These are phyloP conservation scores for Phymastichus coffea DNA, from an alignment of 1,140 invertebrate species.

Conservation along the genomic window DNA sequence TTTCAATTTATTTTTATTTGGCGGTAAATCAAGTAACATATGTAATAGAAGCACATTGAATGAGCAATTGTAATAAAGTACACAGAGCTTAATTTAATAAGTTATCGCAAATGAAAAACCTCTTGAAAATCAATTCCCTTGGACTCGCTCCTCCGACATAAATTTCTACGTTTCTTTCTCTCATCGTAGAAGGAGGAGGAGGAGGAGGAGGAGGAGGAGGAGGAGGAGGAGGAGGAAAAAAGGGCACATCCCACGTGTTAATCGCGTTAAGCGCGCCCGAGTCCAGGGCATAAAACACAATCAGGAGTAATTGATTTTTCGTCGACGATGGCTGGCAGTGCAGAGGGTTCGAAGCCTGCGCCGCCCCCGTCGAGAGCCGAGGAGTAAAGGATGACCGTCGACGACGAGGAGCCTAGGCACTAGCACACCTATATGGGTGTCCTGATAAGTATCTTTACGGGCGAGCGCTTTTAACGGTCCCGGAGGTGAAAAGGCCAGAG, in stretches of 20 bases:
- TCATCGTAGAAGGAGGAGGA: no score
- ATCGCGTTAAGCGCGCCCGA: slow-evolving; percentile 23
- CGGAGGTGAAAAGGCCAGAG: slow-evolving; percentile 21
- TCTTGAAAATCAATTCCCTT: no score
- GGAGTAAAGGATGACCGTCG: slow-evolving; percentile 39
- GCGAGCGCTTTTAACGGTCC: not conserved
- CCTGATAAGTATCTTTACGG: slow-evolving; percentile 49
- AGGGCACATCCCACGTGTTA: slow-evolving; percentile 15
- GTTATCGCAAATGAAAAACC: no score
- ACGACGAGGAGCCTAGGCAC: not conserved
- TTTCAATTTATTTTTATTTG: no score
- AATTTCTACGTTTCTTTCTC: no score
- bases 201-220: no score
- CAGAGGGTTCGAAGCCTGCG: not conserved
- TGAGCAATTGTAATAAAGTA: no score
- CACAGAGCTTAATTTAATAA: no score
- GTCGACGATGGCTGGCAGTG: not conserved
- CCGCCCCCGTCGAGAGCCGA: not conserved
- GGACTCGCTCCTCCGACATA: no score
- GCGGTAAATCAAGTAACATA: no score
- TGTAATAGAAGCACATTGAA: no score
- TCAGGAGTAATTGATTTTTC: slow-evolving; percentile 30
- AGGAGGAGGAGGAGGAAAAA: not conserved
- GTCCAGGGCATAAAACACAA: slow-evolving; percentile 24
- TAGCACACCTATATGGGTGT: not conserved